Evolutionary conservation across 2,797 vertebrate genomes (phyloP), one percentile per base, ranked within the genome.

Genomic region (Gadopsis bispinosus): DNA sequence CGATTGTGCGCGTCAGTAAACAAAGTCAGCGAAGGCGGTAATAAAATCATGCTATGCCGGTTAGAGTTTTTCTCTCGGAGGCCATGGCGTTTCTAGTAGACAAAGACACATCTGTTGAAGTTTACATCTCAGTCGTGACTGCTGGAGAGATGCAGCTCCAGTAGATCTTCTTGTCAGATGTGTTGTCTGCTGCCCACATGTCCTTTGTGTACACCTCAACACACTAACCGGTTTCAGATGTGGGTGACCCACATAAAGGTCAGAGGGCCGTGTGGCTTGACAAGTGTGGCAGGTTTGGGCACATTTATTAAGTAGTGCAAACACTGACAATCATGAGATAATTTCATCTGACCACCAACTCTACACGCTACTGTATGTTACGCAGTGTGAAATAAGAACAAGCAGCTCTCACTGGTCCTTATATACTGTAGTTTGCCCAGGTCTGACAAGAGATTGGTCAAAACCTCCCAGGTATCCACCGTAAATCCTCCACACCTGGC

Each of bases 91-190:
- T 74, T 70, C 56, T 61, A 68, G 60, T 26, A 26, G 35, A 83
- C 76, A 67, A 48, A 77, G 54, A 66, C n/a, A 47, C 62, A 84
- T 81, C 75, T 84, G 86, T 53, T 87, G 61, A 9, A 9, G 75
- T 65, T 85, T 66, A 75, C 19, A 54, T 54, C 2, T 0, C 64
- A 70, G 56, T 50, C 63, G 7, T n/a, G 70, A 26, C 10, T 22
- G 37, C 51, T 67, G 13, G 12, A 58, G 41, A 69, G 50, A 64
- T 4, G 11, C 31, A 26, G 47, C 26, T 59, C 13, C 39, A 55
- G 20, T 9, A 12, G 53, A 73, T 77, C n/a, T 16, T 39, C 22
- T 45, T 58, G 75, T 71, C 41, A 37, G 50, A 80, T 55, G 22
- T 69, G 71, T 47, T 69, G 64, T 68, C 66, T 75, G 22, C 33